Conservation (phyloP, 2,113 vertebrate genomes). For the Ophiodon elongatus region DNA sequence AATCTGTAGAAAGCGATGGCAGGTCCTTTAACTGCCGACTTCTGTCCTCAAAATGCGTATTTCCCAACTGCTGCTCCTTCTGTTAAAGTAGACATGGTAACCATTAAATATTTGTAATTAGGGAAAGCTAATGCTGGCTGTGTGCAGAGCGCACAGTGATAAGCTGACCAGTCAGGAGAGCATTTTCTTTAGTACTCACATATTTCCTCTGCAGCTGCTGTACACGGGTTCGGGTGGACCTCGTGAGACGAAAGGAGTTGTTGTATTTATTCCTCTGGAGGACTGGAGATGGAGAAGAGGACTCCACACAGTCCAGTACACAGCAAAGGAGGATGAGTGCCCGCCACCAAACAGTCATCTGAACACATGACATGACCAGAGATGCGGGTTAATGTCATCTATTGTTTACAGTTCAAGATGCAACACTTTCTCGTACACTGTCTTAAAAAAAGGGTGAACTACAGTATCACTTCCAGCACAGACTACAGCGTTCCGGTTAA, state of each 20-base stretch:
- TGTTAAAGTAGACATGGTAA: constrained; percentile 29
- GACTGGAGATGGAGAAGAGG: constrained; percentile 2
- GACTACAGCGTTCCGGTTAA: not conserved
- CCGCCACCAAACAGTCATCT: constrained; percentile 74
- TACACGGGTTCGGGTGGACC: constrained; percentile 65
- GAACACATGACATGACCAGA: constrained; percentile 30
- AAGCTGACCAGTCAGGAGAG: too few relatives aligned
- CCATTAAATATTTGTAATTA: not conserved
- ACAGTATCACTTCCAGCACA: constrained; percentile 1
- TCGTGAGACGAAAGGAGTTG: constrained; percentile 71
- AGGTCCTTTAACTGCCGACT: constrained; percentile 62
- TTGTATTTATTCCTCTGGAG: constrained; percentile 52
- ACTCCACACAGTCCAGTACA: constrained; percentile 45
- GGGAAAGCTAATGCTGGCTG: not conserved
- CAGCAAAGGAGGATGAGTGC: constrained; percentile 57
- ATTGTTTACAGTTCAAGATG: not conserved
- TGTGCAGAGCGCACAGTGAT: not conserved
- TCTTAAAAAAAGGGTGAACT: not conserved
- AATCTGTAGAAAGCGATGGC: constrained; percentile 76
- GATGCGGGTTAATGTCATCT: not conserved
- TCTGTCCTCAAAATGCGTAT: constrained; percentile 71
- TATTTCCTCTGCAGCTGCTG: constrained; percentile 74
- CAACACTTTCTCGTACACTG: not conserved
- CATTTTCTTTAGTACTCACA: constrained; percentile 54
- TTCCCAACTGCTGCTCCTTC: constrained; percentile 79